These are phyloP conservation scores for Sceloporus undulatus DNA, from an alignment of 2,113 vertebrate species.

Conservation along the genomic window DNA sequence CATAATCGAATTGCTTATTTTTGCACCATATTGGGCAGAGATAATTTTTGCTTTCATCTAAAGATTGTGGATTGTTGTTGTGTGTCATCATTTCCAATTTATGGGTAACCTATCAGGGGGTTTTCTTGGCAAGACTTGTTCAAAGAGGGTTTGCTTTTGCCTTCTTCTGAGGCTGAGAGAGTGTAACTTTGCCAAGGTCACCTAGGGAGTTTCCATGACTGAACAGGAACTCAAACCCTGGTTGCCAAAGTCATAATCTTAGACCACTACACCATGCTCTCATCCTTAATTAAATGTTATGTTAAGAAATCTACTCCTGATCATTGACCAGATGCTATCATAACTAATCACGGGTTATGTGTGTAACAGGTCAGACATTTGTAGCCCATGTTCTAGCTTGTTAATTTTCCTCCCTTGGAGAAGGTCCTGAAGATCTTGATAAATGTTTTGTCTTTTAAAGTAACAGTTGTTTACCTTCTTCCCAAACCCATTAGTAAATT, in stretches of 20 bases:
- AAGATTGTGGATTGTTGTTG: not conserved
- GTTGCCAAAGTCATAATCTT: no score
- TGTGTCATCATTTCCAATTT: no score
- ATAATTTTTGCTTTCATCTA: not conserved
- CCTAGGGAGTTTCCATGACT: no score
- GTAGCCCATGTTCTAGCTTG: conserved; percentile 29
- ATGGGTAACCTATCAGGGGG: no score
- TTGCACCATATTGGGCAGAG: not conserved
- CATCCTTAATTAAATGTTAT: not conserved
- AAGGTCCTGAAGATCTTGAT: not conserved
- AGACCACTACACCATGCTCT: no score
- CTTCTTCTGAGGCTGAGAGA: no score
- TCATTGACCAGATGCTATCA: conserved; percentile 34
- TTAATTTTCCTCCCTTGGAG: not conserved
- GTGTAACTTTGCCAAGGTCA: no score
- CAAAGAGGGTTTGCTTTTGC: no score
- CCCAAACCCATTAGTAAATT: not conserved
- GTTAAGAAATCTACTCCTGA: conserved; percentile 8
- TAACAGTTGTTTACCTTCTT: not conserved
- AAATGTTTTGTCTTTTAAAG: not conserved
- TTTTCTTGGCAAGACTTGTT: no score
- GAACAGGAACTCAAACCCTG: no score
- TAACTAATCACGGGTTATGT: accelerated
- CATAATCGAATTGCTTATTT: not conserved
- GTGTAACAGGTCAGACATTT: not conserved